These are phyloP conservation scores for Sciurus niger DNA, from an alignment of 2,113 vertebrate species.

Conservation along the genomic window DNA sequence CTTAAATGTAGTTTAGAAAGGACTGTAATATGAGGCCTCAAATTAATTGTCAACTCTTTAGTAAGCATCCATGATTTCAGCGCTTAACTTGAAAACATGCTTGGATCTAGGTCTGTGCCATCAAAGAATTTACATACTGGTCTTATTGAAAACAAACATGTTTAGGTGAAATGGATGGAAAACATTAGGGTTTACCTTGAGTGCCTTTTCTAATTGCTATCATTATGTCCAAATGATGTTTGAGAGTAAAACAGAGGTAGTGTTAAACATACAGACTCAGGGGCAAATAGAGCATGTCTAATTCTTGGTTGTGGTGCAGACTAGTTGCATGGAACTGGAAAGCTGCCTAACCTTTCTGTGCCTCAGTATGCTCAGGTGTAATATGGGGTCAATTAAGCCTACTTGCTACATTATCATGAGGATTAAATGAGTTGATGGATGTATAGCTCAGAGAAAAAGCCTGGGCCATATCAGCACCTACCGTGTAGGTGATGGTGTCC, in stretches of 20 bases:
- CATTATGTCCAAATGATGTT: not conserved
- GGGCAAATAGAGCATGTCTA: not conserved
- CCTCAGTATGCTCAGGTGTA: not conserved
- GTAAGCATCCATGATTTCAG: slow-evolving; percentile 3
- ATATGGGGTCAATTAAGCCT: not conserved
- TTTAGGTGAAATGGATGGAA: slow-evolving; percentile 22
- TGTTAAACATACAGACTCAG: not conserved
- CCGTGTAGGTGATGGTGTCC: no score
- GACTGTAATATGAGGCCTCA: not conserved
- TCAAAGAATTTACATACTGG: slow-evolving; percentile 3
- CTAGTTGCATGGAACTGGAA: not conserved
- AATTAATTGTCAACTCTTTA: not conserved
- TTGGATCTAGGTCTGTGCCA: not conserved
- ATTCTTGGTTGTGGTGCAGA: not conserved
- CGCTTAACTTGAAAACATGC: not conserved
- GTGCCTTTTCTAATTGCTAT: not conserved
- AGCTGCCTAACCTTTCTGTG: not conserved
- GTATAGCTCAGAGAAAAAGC: no score
- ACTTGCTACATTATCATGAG: not conserved
- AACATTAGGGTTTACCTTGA: not conserved
- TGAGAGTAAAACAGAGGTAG: not conserved
- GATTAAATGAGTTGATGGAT: not conserved
- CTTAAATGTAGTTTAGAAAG: no score
- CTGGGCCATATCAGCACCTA: no score
- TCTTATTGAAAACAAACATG: not conserved